Evolutionary conservation across 1,140 invertebrate species (phyloP), one percentile per base, ranked within the genome.

Genomic region (Ips typographus): DNA sequence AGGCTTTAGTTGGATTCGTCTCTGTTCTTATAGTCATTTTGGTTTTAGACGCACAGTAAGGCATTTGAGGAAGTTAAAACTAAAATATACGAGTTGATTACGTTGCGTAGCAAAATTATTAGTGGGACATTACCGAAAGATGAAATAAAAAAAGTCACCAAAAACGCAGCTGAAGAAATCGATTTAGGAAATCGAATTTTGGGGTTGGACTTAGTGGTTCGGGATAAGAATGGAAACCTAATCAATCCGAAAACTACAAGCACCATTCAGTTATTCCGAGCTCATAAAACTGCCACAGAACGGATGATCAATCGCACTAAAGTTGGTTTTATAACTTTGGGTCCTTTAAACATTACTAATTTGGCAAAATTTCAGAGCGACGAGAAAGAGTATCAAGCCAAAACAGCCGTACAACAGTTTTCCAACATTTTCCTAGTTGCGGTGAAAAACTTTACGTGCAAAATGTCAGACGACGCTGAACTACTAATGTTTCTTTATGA

Each of bases 91-190:
- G 90, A 95, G 67, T 80, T 97, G 44, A 87, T 96, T 67, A 85
- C 86, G 66, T 87, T 90, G 75, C 84, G 94, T 64, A 90, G 88
- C 71, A 88, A 92, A 78, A 90, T 96, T 67, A 86, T 95, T 71
- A 93, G 92, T 51, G 91, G 91, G 0, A 94, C 93, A 49, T 83
- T 97, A 51, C 94, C 95, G 2, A 85, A 91, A 39, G 95, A 97
- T 82, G 93, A 95, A 83, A 79, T 95, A 71, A 91, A 92, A 76
- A 88, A 91, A 73, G 85, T 95, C 8, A 92, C 94, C 73, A 87
- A 92, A 75, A 86, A 90, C 72, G 90, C 93, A 4, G 92, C 94
- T 5, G 87, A 89, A 61, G 91, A 89, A 76, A 96, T 98, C 64
- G 95, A 97, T 78, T 86, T 88, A 43, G 95, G 95, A 43, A 98